Percentiles rank a stretch among this genome's conserved stretches.
These are phyloP conservation scores for Lamprologus tigripictilis DNA, from an alignment of 2,113 vertebrate genomes.

Conservation along the genomic window DNA sequence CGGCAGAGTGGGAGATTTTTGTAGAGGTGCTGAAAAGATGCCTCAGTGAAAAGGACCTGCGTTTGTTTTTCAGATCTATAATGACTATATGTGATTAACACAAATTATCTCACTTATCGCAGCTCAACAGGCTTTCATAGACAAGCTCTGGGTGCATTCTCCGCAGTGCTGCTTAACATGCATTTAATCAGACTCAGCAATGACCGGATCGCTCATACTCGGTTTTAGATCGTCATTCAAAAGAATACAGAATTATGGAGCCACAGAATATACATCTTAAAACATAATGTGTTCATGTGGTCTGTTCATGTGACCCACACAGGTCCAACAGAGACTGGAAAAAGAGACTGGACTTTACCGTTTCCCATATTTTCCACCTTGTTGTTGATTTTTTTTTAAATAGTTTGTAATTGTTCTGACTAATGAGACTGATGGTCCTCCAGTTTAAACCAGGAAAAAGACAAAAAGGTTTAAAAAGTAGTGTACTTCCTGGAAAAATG, in stretches of 20 bases:
- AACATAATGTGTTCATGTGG: not conserved
- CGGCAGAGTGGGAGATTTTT: constrained; percentile 31
- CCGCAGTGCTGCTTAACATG: not conserved
- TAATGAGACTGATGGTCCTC: not conserved
- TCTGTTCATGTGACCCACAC: not conserved
- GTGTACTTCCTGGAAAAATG: not conserved
- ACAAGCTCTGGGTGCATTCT: constrained; percentile 55
- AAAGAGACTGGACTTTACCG: not conserved
- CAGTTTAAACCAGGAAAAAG: not conserved
- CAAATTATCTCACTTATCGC: constrained; percentile 85
- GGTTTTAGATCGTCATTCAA: not conserved
- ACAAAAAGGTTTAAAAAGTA: not conserved
- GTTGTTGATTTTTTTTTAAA: not conserved
- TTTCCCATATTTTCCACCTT: not conserved
- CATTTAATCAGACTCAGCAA: not conserved
- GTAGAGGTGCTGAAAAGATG: constrained; percentile 67
- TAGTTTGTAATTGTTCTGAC: not conserved
- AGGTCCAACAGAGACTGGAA: not conserved
- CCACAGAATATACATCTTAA: not conserved
- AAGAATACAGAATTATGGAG: not conserved
- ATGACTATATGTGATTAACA: constrained; percentile 81
- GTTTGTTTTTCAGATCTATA: constrained; percentile 69
- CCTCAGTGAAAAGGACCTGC: constrained; percentile 62
- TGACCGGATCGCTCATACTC: not conserved
- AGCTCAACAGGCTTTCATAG: constrained; percentile 70